Evolutionary conservation across 1,140 invertebrate species (phyloP), one percentile per base, ranked within the genome.

Genomic region (Cotesia glomerata): DNA sequence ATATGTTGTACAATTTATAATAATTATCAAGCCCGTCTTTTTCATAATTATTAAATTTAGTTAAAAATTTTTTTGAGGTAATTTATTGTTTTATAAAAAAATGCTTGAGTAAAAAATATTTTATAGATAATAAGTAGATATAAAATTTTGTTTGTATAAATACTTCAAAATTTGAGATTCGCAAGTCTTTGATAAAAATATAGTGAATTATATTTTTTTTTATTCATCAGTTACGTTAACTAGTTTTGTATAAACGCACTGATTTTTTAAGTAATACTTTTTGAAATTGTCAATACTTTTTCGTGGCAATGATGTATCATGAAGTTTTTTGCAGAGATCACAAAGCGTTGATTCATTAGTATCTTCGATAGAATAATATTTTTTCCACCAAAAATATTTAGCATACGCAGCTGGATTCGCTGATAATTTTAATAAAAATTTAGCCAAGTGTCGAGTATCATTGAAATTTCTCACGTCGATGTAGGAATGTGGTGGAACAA

Each of bases 401-500:
- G 81, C 74, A 73, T 89, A 89, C 39, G 83, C 80, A 3, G 70
- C 13, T 1, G 74, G 70, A 78, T 88, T 77, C 0, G 71, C 76
- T 26, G 86, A 85, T 14, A 92, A 77, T 32, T 78, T 75, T 0
- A 77, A 75, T 45, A 92, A 71, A 74, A 89, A 86, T 0, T 81
- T 32, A 0, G 85, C 90, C 64, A 92, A 76, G 1, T 87, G 75
- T 66, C 81, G 71, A 0, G 86, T 81, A 4, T 78, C 81, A 5
- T 80, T 69, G 72, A 89, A 90, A 61, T 87, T 80, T 9, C 81
- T 80, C 0, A 88, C 88, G 77, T 91, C 83, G 54, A 92, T 90
- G 76, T 88, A 91, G 0, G 91, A 91, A 54, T 87, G 78, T 0
- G 86, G 80, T 0, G 91, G 91, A n/a, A 89, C 80, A 16, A 88